Evolutionary conservation across 2,113 vertebrate genomes (phyloP).

Genomic region (Psophia crepitans): DNA sequence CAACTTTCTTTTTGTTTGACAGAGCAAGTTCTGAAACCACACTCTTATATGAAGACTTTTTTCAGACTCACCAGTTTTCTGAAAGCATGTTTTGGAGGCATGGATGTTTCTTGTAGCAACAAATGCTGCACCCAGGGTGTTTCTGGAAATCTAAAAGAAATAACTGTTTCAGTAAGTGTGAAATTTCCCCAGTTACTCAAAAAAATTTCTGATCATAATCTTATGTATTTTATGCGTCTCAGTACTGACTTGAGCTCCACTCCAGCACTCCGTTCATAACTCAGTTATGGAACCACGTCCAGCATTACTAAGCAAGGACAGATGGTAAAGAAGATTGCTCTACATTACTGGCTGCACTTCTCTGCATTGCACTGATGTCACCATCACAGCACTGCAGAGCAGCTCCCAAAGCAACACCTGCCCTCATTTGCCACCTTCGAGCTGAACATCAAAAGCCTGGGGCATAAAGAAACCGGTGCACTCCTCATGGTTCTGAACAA

Average conservation of each 20-base stretch:
- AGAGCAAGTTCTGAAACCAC: not conserved
- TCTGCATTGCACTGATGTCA: not conserved
- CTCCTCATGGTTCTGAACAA: rapidly evolving
- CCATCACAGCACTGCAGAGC: not conserved
- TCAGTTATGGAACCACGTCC: rapidly evolving
- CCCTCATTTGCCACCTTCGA: rapidly evolving
- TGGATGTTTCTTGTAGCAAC: conserved; percentile 90
- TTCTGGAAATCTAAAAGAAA: conserved; percentile 82
- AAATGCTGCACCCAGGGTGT: conserved; percentile 84
- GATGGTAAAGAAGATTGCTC: rapidly evolving
- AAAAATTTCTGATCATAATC: not conserved
- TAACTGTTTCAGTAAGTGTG: not conserved
- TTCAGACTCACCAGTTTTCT: conserved; percentile 87
- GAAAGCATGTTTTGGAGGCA: conserved; percentile 79
- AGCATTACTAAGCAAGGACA: not conserved
- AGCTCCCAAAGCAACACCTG: not conserved
- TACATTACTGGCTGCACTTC: not conserved
- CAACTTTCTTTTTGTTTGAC: not conserved
- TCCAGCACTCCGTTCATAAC: not conserved
- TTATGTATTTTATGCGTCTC: not conserved
- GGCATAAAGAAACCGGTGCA: not conserved
- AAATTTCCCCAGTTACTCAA: not conserved
- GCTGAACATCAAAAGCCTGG: rapidly evolving
- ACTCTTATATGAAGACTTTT: not conserved
- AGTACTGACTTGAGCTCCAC: not conserved